Evolutionary conservation across 2,888 invertebrate species (phyloP), one percentile per base, ranked within the genome.

Genomic region (Seladonia tumulorum): DNA sequence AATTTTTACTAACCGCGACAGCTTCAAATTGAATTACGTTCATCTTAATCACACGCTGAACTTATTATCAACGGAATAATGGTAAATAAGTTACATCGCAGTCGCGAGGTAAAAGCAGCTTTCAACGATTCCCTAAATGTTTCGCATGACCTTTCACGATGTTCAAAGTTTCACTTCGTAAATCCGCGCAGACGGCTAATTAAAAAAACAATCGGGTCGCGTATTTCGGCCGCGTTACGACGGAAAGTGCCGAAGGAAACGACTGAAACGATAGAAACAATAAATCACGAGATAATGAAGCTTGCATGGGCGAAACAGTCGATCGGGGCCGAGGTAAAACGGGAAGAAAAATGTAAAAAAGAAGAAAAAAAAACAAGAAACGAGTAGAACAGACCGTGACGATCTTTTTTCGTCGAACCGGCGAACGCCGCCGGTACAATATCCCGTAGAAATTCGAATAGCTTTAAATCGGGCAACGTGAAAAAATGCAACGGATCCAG

Each of bases 401-500:
- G 70, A 57, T 82, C 85, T 85, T 90, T 90, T 85, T 22, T 53
- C 18, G 81, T 57, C 68, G 78, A 25, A 53, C 66, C 80, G 47
- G 66, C 45, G 49, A 81, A 29, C 71, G 75, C 72, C 60, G 25
- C 25, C 60, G 73, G 83, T 66, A 90, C 84, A 74, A 87, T 80
- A 86, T 84, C 76, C 79, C 42, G 57, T 71, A 76, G 88, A 85
- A 89, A 89, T 84, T 87, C 81, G 87, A 82, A 82, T 85, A 83
- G 78, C 79, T 85, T 82, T 82, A 83, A 85, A 83, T 81, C 80
- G 83, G 68, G 84, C 74, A 85, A 91, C 92, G 89, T 88, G 89
- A 88, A 90, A 91, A 92, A 92, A 92, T 91, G 89, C 89, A 74
- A 79, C 79, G 53, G 18, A 81, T 66, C 88, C 87, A 16, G 75